phyloP scores from a whole-genome alignment of 2,888 invertebrate genomes.

The Cephus spinipes region DNA sequence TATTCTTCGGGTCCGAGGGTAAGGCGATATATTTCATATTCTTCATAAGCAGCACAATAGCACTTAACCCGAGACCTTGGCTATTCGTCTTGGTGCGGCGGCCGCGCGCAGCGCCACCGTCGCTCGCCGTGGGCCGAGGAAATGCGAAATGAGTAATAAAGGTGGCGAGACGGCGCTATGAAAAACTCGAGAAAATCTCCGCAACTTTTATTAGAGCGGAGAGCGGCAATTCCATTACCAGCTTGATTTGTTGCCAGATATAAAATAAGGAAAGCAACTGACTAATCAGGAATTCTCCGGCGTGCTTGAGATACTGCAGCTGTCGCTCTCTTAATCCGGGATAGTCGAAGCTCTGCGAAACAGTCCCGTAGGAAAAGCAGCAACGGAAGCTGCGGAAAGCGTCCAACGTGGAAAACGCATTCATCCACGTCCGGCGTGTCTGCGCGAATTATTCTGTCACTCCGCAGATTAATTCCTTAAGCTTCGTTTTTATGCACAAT shows the following conservation, averaged over 20 bases:
- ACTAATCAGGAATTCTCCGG: conserved; percentile 2
- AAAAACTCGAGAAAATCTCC: conserved; percentile 22
- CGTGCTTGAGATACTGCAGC: conserved; percentile 4
- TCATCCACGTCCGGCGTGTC: conserved; percentile 16
- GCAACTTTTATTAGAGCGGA: conserved; percentile 25
- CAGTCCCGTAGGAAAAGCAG: not conserved
- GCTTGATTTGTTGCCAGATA: conserved; percentile 25
- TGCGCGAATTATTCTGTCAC: no score
- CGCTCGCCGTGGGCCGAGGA: conserved; percentile 10
- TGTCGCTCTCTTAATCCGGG: conserved; percentile 2
- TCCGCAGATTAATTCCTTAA: no score
- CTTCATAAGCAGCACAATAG: conserved; percentile 7
- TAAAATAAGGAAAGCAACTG: conserved; percentile 18
- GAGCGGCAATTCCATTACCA: conserved; percentile 26
- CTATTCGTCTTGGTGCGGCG: conserved; percentile 2
- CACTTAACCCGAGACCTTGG: conserved; percentile 5
- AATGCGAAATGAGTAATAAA: conserved; percentile 25
- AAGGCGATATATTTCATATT: conserved; percentile 4
- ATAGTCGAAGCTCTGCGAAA: not conserved
- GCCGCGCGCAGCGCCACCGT: conserved; percentile 1
- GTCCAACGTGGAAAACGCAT: conserved; percentile 9
- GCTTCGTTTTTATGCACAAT: no score
- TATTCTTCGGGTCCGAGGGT: conserved; percentile 1
- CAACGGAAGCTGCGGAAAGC: not conserved
- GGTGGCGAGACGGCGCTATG: conserved; percentile 9